Evolutionary conservation across 37 sponge, comb jelly and placozoan genomes (phyloP).

Genomic region (Aplysina aerophoba): DNA sequence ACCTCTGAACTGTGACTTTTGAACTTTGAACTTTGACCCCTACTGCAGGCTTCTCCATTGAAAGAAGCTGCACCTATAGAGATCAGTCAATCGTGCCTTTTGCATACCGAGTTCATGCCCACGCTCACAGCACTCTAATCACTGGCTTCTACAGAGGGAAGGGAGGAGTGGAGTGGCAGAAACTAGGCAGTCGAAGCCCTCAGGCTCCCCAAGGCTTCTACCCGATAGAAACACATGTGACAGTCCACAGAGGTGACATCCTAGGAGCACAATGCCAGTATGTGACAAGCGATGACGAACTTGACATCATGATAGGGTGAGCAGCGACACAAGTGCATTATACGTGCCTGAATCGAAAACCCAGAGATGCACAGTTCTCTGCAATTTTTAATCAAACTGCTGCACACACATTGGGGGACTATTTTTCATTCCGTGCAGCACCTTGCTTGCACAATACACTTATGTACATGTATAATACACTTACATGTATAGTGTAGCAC

Average conservation of each 20-base stretch:
- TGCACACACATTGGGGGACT: too few species aligned
- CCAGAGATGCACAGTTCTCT: too few species aligned
- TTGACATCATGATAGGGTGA: conserved; percentile 63
- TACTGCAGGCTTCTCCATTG: conserved; percentile 8
- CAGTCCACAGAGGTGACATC: not conserved
- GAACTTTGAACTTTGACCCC: not conserved
- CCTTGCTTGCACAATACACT: too few species aligned
- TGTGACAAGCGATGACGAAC: conserved; percentile 27
- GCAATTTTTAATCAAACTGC: too few species aligned
- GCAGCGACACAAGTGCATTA: not conserved
- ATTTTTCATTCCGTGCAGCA: not conserved
- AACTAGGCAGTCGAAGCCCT: conserved; percentile 75
- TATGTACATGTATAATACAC: too few species aligned
- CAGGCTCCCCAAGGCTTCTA: conserved; percentile 82
- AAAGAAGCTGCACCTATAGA: conserved; percentile 6
- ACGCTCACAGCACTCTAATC: conserved; percentile 68
- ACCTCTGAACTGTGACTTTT: not conserved
- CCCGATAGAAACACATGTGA: not conserved
- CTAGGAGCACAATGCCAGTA: conserved; percentile 60
- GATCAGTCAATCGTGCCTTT: conserved; percentile 69
- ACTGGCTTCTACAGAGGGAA: conserved; percentile 58
- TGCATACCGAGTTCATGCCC: conserved; percentile 93
- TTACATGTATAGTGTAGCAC: too few species aligned
- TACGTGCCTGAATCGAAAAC: too few species aligned
- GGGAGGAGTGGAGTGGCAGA: conserved; percentile 43